Conservation (phyloP, 2,888 invertebrate species). For the Patella ulyssiponensis region DNA sequence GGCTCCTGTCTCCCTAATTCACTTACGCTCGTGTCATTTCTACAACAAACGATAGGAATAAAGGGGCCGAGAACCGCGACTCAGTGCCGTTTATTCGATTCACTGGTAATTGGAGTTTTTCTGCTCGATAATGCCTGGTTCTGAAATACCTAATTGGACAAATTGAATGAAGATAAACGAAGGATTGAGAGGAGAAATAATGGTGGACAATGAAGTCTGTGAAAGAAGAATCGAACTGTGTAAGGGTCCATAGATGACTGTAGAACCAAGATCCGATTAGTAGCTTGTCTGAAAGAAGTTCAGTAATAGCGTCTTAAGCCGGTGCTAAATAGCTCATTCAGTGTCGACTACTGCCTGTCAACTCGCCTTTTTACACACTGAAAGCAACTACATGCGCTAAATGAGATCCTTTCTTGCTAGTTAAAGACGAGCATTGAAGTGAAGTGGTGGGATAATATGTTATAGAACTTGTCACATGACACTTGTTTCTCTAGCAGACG, state of each 20-base stretch:
- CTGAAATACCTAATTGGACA: slow-evolving; percentile 39
- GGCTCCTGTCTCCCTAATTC: background rate
- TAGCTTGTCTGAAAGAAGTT: slow-evolving; percentile 19
- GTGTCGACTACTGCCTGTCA: slow-evolving; percentile 1
- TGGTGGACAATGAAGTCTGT: slow-evolving; percentile 33
- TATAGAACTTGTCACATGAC: slow-evolving; percentile 1
- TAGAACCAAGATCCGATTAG: slow-evolving; percentile 23
- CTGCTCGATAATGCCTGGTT: slow-evolving; percentile 35
- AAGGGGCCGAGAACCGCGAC: background rate
- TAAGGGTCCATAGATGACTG: slow-evolving; percentile 21
- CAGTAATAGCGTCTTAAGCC: slow-evolving; percentile 6
- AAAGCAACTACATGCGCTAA: slow-evolving; percentile 1
- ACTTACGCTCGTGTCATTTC: background rate
- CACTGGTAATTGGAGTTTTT: slow-evolving; percentile 34
- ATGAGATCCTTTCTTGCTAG: slow-evolving; percentile 5
- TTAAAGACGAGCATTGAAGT: slow-evolving; percentile 4
- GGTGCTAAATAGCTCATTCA: slow-evolving; percentile 13
- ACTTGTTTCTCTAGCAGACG: slow-evolving; percentile 1
- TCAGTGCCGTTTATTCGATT: slow-evolving; percentile 7
- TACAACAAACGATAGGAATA: background rate
- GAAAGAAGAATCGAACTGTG: slow-evolving; percentile 19
- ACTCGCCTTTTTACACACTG: background rate
- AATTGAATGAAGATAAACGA: slow-evolving; percentile 52
- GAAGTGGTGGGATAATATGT: slow-evolving; percentile 5
- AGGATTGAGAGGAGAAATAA: slow-evolving; percentile 38